Percentiles rank a stretch among this genome's conserved stretches.
Conservation (phyloP, 2,888 invertebrate genomes). For the Monochamus alternatus region DNA sequence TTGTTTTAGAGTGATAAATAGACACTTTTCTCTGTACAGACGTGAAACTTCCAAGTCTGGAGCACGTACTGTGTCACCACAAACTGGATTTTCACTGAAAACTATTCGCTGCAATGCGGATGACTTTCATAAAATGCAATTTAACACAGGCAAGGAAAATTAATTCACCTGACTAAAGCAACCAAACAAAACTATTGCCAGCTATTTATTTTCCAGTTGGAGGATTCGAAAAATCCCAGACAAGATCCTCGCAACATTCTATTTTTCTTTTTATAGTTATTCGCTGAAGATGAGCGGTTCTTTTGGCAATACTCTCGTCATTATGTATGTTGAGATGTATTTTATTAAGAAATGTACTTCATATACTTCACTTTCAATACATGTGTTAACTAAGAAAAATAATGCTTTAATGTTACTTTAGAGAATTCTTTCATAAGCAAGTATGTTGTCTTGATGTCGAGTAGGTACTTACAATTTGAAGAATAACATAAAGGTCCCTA, state of each 20-base stretch:
- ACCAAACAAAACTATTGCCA: conserved; percentile 15
- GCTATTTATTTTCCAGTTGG: conserved; percentile 11
- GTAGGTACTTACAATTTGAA: no score
- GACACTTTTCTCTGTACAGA: background rate
- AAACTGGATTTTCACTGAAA: conserved; percentile 36
- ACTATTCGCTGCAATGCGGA: conserved; percentile 51
- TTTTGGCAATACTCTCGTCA: no score
- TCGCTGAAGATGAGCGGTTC: background rate
- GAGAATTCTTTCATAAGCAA: background rate
- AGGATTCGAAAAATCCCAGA: background rate
- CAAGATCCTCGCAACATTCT: background rate
- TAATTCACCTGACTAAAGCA: conserved; percentile 33
- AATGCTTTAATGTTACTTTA: no score
- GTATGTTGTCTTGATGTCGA: background rate
- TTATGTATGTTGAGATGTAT: no score
- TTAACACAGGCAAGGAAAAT: conserved; percentile 47
- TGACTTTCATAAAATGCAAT: conserved; percentile 48
- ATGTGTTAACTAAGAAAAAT: no score
- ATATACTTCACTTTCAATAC: no score
- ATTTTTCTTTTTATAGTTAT: background rate
- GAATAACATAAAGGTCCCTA: no score
- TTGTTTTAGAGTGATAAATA: background rate
- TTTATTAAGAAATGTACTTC: no score
- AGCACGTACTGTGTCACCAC: background rate
- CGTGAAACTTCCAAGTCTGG: background rate